A percentile compares a stretch with the other conserved stretches of the same genome.
Evolutionary conservation across 2,888 invertebrate genomes (phyloP).

Genomic region (Macropis europaea): DNA sequence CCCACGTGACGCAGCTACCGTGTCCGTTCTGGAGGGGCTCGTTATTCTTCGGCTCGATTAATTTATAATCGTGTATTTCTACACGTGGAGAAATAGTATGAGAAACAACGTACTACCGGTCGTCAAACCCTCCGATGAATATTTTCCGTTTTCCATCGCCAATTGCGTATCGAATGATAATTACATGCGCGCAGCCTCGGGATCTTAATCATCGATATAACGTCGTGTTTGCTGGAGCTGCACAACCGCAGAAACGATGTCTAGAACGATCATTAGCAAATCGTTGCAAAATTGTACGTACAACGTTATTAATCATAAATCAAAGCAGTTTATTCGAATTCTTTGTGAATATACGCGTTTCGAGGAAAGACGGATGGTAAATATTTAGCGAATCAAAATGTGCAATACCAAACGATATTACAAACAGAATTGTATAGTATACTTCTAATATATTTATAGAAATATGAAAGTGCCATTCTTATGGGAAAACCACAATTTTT

Average conservation of each 20-base stretch:
- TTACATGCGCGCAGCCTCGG: neutral
- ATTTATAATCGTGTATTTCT: constrained; percentile 54
- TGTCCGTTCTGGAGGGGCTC: constrained; percentile 57
- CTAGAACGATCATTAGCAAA: constrained; percentile 1
- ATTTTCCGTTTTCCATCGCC: neutral
- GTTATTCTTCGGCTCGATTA: constrained; percentile 52
- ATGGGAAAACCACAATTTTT: too few species aligned
- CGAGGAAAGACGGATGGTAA: too few species aligned
- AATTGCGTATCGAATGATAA: constrained; percentile 4
- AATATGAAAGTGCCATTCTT: too few species aligned
- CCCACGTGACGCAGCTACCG: constrained; percentile 72
- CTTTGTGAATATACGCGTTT: too few species aligned
- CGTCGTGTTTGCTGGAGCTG: neutral
- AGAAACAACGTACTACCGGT: constrained; percentile 19
- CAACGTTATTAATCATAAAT: too few species aligned
- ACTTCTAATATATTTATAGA: too few species aligned
- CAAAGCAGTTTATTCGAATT: too few species aligned
- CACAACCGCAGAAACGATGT: neutral
- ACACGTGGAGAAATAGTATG: constrained; percentile 18
- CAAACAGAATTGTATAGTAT: too few species aligned
- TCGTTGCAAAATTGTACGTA: neutral
- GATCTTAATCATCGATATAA: neutral
- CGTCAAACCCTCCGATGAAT: constrained; percentile 23
- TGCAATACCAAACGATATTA: too few species aligned
- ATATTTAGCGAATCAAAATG: too few species aligned